Percentiles rank a stretch among this genome's conserved stretches.
Evolutionary conservation across 2,113 vertebrate genomes (phyloP).

Genomic region (Hippocampus barbouri): DNA sequence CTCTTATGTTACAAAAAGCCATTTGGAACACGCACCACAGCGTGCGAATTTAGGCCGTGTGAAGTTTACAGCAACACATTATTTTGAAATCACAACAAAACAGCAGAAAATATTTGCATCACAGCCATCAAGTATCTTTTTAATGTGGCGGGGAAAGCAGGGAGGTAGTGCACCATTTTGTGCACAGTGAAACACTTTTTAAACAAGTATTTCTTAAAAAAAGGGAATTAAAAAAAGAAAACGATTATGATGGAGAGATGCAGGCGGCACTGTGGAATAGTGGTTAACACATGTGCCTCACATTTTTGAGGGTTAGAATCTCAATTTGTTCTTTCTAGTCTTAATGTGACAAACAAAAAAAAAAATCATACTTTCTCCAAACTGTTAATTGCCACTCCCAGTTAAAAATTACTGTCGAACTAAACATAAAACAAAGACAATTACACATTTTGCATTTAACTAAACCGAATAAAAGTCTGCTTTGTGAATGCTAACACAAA

Average conservation of each 20-base stretch:
- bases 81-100: constrained; percentile 61
- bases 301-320: too few species aligned
- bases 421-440: too few species aligned
- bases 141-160: constrained; percentile 61
- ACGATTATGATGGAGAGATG: constrained; percentile 21
- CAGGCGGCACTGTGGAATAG: too few species aligned
- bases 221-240: constrained; percentile 24
- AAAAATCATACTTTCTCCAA: too few species aligned
- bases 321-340: too few species aligned
- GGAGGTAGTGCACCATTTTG: constrained; percentile 60
- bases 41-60: constrained; percentile 24
- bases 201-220: neutral
- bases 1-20: constrained; percentile 69
- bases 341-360: too few species aligned
- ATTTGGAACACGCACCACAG: constrained; percentile 43
- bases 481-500: too few species aligned
- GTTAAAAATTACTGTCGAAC: too few species aligned
- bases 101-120: constrained; percentile 65
- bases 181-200: constrained; percentile 50
- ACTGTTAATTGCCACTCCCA: too few species aligned
- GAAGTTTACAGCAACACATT: constrained; percentile 61
- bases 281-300: too few species aligned
- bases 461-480: too few species aligned
- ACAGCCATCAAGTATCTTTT: constrained; percentile 66
- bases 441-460: too few species aligned